Base-by-base conservation (phyloP, 2,113 vertebrate species). In the Dromas ardeola region DNA sequence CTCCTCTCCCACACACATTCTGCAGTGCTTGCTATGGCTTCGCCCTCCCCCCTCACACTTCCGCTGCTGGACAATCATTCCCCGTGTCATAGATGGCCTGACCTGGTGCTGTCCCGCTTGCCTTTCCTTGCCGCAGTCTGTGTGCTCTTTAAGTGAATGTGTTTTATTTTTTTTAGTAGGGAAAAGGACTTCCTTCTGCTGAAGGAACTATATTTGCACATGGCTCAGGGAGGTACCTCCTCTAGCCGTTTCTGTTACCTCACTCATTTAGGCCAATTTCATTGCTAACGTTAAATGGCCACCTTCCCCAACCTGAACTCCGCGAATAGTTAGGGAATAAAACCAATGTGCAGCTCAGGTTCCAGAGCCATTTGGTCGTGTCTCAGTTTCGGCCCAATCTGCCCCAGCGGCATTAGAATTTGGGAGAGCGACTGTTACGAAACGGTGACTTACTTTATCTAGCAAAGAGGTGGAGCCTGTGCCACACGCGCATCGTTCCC, bases 211-310 rank as follows among this genome's bases (percentile, higher is more conserved):
- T 88, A 97, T 97, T 98, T 97, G 97, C 97, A 98, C 98, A 97
- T 53, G 97, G 93, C 95, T 94, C 76, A 62, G 97, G 96, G 96
- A 95, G 94, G 79, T 50, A 52, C 69, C 87, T 95, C 90, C 97
- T 96, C 97, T 84, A 97, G 96, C 98, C 96, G 47, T 95, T 98
- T 97, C 97, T 62, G 94, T 98, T 98, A 98, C 98, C 98, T 98
- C 98, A 98, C 96, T 98, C 96, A 95, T 95, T 94, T 97, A 88
- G 85, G 97, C 95, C 96, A 96, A 95, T 97, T 95, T 95, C 91
- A 96, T 97, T 92, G 95, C 96, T 97, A 93, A 96, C 9, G 6
- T 96, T 96, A 6, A 95, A 91, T 12, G 93, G 95, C 95, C 95
- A 76, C 95, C 82, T 90, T 91, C 86, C 95, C 91, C 72, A 27